Conservation (phyloP, 2,797 vertebrate genomes). For the Cheirogaleus major region DNA sequence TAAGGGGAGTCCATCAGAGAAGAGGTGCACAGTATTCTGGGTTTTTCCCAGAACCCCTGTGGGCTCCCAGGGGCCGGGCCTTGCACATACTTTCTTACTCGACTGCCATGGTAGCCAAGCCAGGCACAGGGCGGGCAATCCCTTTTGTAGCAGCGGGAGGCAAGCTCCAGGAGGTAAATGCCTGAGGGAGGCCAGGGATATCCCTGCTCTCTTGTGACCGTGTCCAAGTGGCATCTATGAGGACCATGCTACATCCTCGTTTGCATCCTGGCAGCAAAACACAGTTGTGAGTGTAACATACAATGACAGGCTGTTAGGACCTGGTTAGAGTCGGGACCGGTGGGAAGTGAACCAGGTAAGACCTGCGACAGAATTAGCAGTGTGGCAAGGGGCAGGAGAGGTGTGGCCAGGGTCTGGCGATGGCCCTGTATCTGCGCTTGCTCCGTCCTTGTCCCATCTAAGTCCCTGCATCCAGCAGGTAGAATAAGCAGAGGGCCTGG, state of each 20-base stretch:
- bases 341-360: neutral
- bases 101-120: neutral
- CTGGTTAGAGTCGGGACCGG: neutral
- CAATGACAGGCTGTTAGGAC: neutral
- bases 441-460: neutral
- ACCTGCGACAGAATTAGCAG: neutral
- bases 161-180: neutral
- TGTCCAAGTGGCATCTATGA: neutral
- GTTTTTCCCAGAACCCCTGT: neutral
- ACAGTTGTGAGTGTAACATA: neutral
- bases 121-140: rapidly evolving
- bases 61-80: neutral
- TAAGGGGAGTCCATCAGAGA: neutral
- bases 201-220: neutral
- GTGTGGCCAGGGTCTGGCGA: neutral
- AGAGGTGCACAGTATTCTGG: neutral
- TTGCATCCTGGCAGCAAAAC: neutral
- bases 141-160: neutral
- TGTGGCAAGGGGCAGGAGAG: neutral
- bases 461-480: neutral
- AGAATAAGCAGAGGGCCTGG: neutral
- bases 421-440: neutral
- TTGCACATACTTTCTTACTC: rapidly evolving
- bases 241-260: neutral
- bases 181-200: neutral